phyloP scores from a whole-genome alignment of 92 coral and sea anemone genomes.

The Nematostella vectensis region DNA sequence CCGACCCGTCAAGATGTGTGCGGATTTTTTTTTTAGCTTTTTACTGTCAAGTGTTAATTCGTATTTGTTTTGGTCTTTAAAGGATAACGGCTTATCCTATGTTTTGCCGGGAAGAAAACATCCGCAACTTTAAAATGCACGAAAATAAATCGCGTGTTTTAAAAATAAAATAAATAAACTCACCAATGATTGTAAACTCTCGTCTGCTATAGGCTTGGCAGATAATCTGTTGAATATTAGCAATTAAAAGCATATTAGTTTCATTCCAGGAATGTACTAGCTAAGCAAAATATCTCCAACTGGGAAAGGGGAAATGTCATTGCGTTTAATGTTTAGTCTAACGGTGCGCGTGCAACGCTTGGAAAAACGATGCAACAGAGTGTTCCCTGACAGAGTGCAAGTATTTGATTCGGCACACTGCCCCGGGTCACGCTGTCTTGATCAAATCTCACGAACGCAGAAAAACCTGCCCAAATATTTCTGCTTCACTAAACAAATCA shows the following conservation, averaged over 20 bases:
- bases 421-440: too few species aligned
- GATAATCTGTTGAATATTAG: background rate
- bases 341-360: background rate
- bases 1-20: background rate
- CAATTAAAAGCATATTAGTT: background rate
- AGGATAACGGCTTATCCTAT: background rate
- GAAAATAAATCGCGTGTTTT: too few species aligned
- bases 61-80: background rate
- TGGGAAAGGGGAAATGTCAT: too few species aligned
- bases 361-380: background rate
- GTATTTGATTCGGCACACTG: too few species aligned
- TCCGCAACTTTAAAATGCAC: too few species aligned
- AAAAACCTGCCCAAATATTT: too few species aligned
- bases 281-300: too few species aligned
- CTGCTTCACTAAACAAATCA: background rate
- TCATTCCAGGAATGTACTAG: background rate
- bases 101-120: background rate
- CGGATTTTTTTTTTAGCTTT: too few species aligned
- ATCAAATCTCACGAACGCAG: too few species aligned
- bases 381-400: too few species aligned
- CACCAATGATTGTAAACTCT: background rate
- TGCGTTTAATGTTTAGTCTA: too few species aligned
- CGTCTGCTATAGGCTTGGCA: background rate
- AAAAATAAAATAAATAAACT: too few species aligned
- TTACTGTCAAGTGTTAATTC: background rate